A percentile compares a stretch with the other conserved stretches of the same genome.
Evolutionary conservation across 2,888 invertebrate species (phyloP).

Genomic region (Ectemnius continuus): DNA sequence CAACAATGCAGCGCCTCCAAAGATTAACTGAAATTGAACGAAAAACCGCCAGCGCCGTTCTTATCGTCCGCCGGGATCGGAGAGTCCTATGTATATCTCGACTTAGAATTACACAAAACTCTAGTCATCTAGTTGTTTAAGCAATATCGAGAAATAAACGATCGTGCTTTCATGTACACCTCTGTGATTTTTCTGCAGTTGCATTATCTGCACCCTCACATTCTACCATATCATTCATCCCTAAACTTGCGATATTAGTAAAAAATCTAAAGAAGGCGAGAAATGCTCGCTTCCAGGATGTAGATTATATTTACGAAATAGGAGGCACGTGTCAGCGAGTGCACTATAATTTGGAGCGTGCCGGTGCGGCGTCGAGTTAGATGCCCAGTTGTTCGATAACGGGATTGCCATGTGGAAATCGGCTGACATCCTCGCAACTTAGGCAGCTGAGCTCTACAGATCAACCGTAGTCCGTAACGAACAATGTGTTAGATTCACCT

Average conservation of each 20-base stretch:
- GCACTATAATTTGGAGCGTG: too few species aligned
- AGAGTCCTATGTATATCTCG: conserved; percentile 65
- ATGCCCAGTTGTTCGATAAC: conserved; percentile 10
- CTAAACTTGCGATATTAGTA: too few species aligned
- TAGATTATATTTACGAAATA: too few species aligned
- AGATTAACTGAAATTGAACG: conserved; percentile 66
- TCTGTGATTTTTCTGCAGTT: too few species aligned
- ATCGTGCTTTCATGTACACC: conserved; percentile 52
- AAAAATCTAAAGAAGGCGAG: too few species aligned
- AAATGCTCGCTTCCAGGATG: too few species aligned
- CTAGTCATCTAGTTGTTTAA: conserved; percentile 72
- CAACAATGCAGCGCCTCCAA: conserved; percentile 77
- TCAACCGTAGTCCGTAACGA: conserved; percentile 65
- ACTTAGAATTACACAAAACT: conserved; percentile 63
- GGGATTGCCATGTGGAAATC: conserved; percentile 27
- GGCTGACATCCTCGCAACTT: conserved; percentile 67
- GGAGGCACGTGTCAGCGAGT: too few species aligned
- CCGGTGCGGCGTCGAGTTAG: not conserved
- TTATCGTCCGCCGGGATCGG: conserved; percentile 44
- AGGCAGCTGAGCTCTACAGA: conserved; percentile 69
- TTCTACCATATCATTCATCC: too few species aligned
- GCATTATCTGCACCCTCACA: too few species aligned
- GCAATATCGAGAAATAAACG: conserved; percentile 55
- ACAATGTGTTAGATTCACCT: conserved; percentile 69
- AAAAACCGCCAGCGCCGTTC: conserved; percentile 41